Evolutionary conservation across 2,113 vertebrate species (phyloP), one percentile per base, ranked within the genome.

Genomic region (Nesoenas mayeri): DNA sequence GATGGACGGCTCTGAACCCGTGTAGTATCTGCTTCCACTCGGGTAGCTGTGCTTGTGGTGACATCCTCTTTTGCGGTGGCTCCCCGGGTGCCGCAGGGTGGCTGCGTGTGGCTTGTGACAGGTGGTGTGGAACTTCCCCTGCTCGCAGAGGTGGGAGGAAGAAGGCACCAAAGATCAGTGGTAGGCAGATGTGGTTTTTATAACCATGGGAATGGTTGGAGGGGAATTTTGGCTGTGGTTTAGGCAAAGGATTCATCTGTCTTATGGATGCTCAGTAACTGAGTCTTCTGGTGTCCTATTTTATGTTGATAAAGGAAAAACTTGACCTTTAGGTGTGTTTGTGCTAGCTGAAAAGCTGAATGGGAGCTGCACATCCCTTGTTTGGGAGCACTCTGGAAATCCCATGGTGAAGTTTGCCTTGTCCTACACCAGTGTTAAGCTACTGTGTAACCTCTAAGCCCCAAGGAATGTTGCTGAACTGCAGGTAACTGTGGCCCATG

Each of bases 1-100:
- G 75, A 32, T 12, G 70, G 69, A 72, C 74, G 72, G 75, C 62
- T 84, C 57, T 6, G 28, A 40, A 11, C 20, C 83, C 44, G 32
- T 51, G 50, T 69, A 60, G 50, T 60, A 25, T 22, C 79, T 96
- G 96, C 96, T 97, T 95, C 96, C 92, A 83, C 95, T 96, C 6
- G 92, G 92, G 83, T 95, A n/a, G 73, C 36, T 91, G 53, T 88
- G 93, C 94, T 89, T 91, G 84, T 74, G 32, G 42, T 56, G 44
- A 20, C 87, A 16, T 64, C 74, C 42, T 89, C 84, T 72, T 40
- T 34, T 62, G 66, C 75, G 92, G 78, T 95, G 85, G 83, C 75
- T 91, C 50, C 60, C 50, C 48, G 86, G 65, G 65, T 85, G 85
- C 92, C 7, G 6, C 75, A 50, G 31, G 80, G 79, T 94, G 92